phyloP scores from a whole-genome alignment of 2,888 invertebrate species.

The Zaprionus lineosus region DNA sequence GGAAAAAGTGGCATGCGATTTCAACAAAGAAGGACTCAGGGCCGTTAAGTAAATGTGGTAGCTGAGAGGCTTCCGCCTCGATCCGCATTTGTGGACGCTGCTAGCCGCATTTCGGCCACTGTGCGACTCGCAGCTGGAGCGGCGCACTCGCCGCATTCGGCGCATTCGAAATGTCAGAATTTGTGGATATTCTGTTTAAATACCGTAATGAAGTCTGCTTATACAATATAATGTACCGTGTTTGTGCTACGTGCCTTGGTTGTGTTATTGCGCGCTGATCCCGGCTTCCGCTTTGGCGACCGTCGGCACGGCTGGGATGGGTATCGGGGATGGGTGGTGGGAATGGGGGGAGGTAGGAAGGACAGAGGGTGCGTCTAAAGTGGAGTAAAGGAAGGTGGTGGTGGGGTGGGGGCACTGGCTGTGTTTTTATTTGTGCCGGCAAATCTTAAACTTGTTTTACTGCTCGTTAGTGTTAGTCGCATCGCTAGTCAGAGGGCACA shows the following conservation, averaged over 20 bases:
- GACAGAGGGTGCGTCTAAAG: not conserved
- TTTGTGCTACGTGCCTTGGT: slow-evolving; percentile 82
- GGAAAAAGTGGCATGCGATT: no score
- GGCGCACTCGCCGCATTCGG: slow-evolving; percentile 29
- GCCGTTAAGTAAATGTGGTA: no score
- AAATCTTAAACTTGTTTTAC: slow-evolving; percentile 78
- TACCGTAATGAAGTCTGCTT: slow-evolving; percentile 82
- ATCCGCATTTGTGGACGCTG: no score
- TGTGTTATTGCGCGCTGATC: slow-evolving; percentile 76
- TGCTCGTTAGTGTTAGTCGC: slow-evolving; percentile 74
- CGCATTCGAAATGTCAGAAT: slow-evolving; percentile 69
- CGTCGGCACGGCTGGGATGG: slow-evolving; percentile 19
- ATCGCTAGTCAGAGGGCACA: slow-evolving; percentile 34
- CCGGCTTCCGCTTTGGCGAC: slow-evolving; percentile 46
- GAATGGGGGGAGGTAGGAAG: not conserved
- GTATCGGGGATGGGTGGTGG: not conserved
- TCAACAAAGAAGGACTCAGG: no score
- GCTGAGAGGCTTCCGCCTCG: no score
- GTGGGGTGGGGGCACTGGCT: slow-evolving; percentile 12
- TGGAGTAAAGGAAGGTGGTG: not conserved
- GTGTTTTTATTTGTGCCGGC: slow-evolving; percentile 72
- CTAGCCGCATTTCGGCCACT: slow-evolving; percentile 24
- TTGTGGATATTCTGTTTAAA: slow-evolving; percentile 80
- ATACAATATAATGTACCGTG: slow-evolving; percentile 81
- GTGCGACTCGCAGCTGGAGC: slow-evolving; percentile 28